A percentile compares a stretch with the other conserved stretches of the same genome.
Conservation (phyloP, 2,797 vertebrate species). For the Intellagama lesueurii region DNA sequence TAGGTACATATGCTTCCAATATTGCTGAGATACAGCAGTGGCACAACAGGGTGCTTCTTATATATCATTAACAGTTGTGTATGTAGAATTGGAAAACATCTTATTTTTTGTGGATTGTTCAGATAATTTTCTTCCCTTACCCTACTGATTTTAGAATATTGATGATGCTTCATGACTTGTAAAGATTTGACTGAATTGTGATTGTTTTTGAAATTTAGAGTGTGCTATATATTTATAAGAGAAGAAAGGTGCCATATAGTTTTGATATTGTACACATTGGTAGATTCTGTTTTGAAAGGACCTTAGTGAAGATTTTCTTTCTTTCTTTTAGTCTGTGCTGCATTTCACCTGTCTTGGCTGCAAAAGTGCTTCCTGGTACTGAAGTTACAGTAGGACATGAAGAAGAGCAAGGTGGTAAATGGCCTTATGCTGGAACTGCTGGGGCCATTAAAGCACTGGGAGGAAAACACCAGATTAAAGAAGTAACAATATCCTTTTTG, state of each 20-base stretch:
- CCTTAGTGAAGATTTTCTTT: not conserved
- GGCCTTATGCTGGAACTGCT: constrained; percentile 85
- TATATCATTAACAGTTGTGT: not conserved
- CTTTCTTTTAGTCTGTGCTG: constrained; percentile 86
- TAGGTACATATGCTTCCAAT: not conserved
- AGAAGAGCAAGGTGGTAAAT: constrained; percentile 85
- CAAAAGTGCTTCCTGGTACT: constrained; percentile 86
- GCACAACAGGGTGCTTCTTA: not conserved
- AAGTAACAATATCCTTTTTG: constrained; percentile 88
- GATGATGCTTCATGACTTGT: not conserved
- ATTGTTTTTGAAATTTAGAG: not conserved
- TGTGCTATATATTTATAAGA: not conserved
- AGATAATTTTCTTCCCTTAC: too few species aligned
- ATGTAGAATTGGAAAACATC: not conserved
- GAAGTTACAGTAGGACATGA: constrained; percentile 94
- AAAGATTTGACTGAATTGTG: too few species aligned
- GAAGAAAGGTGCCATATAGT: not conserved
- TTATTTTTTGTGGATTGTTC: too few species aligned
- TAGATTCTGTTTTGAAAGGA: constrained; percentile 14
- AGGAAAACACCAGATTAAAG: constrained; percentile 83
- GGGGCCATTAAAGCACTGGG: constrained; percentile 86
- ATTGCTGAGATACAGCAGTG: not conserved
- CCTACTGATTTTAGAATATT: not conserved
- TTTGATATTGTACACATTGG: not conserved
- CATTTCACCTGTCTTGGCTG: constrained; percentile 89